Conservation (phyloP, 1,140 invertebrate genomes). For the Ceratitis capitata region DNA sequence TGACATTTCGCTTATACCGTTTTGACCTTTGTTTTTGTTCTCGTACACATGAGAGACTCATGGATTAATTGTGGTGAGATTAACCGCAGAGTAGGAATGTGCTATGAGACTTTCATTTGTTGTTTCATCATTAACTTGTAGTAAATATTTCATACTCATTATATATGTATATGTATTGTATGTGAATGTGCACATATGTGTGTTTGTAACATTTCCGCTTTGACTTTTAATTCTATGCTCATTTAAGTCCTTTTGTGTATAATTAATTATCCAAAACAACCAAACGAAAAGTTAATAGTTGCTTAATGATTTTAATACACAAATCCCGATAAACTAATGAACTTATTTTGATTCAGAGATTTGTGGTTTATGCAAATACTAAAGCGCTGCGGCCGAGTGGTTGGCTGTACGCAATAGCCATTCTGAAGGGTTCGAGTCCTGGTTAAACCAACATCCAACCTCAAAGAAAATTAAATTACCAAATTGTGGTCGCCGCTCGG, state of each 20-base stretch:
- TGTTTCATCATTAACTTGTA: neutral
- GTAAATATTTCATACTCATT: neutral
- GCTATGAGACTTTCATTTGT: neutral
- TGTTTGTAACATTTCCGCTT: neutral
- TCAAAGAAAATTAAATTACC: too few species aligned
- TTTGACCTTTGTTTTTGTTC: constrained; percentile 21
- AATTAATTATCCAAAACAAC: neutral
- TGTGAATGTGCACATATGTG: neutral
- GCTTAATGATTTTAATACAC: neutral
- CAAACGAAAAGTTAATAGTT: neutral
- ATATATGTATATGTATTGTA: neutral
- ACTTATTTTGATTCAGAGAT: neutral
- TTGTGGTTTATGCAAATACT: neutral
- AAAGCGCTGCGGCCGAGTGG: too few species aligned
- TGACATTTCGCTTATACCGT: neutral
- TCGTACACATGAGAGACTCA: neutral
- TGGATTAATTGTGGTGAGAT: neutral
- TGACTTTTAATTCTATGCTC: too few species aligned
- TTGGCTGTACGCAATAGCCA: neutral
- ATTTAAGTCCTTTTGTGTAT: neutral
- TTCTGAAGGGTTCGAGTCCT: too few species aligned
- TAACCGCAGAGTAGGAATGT: neutral
- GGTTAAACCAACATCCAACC: too few species aligned
- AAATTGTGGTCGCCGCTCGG: too few species aligned
- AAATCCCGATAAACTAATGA: neutral